phyloP scores from a whole-genome alignment of 1,140 invertebrate species.

The Drosophila carrolli region DNA sequence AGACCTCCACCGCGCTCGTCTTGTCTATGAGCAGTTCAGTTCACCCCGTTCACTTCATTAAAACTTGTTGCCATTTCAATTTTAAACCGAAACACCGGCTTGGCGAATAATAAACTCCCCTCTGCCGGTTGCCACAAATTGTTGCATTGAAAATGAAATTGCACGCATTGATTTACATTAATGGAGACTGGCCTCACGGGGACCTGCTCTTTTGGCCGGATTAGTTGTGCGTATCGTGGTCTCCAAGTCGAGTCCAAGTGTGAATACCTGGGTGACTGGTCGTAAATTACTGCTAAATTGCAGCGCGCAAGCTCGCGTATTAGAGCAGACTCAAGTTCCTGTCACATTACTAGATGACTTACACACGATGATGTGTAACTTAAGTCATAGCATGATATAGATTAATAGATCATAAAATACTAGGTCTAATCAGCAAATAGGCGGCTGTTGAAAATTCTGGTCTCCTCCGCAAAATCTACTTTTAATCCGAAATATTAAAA shows the following conservation, averaged over 20 bases:
- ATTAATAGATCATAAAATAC: background rate
- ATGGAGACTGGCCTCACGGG: constrained; percentile 18
- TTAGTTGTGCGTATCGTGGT: constrained; percentile 4
- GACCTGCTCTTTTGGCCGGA: constrained; percentile 4
- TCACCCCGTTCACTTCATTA: constrained; percentile 61
- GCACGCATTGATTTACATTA: constrained; percentile 49
- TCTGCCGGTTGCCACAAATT: constrained; percentile 39
- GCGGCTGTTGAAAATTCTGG: too few relatives aligned
- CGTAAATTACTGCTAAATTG: constrained; percentile 35
- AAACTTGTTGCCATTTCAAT: constrained; percentile 75
- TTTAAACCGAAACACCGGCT: constrained; percentile 12
- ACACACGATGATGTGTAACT: background rate
- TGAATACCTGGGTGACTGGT: constrained; percentile 8
- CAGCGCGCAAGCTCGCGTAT: background rate
- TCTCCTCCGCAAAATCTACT: too few relatives aligned
- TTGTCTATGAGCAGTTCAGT: constrained; percentile 24
- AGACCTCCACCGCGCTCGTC: constrained; percentile 28
- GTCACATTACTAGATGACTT: constrained; percentile 12
- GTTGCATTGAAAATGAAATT: constrained; percentile 57
- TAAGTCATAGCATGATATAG: background rate
- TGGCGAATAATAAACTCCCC: constrained; percentile 5
- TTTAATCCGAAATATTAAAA: too few relatives aligned
- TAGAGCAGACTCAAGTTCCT: constrained; percentile 3
- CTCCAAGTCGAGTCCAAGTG: constrained; percentile 1
- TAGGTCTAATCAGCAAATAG: too few relatives aligned